Evolutionary conservation across 2,113 vertebrate species (phyloP), one percentile per base, ranked within the genome.

Genomic region (Romanogobio albipinnatus): DNA sequence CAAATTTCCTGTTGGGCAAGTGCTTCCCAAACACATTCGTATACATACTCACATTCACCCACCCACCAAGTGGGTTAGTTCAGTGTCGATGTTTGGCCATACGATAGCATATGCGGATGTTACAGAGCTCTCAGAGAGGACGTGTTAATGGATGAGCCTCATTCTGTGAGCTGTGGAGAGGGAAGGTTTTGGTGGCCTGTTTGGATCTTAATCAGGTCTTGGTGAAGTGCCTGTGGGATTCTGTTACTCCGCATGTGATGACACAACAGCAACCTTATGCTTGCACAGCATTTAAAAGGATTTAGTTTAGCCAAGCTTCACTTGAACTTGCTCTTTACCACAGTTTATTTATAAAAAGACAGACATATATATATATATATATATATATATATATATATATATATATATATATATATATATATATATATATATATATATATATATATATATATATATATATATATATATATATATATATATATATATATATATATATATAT

Each of bases 21-120:
- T 51, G 75, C 39, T 66, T 78, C 51, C 33, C 51, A 79, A 36
- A 73, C 24, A 14, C 84, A 79, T 19, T 56, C 17, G 24, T 66
- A 59, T 10, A 47, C 68, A 66, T 45, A 3, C 14, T 49, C 29
- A 6, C 15, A 51, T 53, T 15, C 77, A 80, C 70, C 56, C 68
- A 73, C 66, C 79, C 45, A 51, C n/a, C 36, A 11, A 76, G 61
- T 64, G 47, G 58, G 75, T 47, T 49, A 49, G 43, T 45, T 58
- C 49, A 26, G 29, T 79, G 77, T 26, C 14, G 86, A 33, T 26
- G 86, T 83, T 80, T 22, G 49, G 86, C 0, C 74, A 91, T 85
- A 53, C 59, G 87, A 92, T 91, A 4, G 77, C 45, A 59, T 45
- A 61, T 87, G 2, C 10, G 92, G 90, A 93, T 92, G 91, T 93